Conservation (phyloP, 2,113 vertebrate species). For the Chaenocephalus aceratus region DNA sequence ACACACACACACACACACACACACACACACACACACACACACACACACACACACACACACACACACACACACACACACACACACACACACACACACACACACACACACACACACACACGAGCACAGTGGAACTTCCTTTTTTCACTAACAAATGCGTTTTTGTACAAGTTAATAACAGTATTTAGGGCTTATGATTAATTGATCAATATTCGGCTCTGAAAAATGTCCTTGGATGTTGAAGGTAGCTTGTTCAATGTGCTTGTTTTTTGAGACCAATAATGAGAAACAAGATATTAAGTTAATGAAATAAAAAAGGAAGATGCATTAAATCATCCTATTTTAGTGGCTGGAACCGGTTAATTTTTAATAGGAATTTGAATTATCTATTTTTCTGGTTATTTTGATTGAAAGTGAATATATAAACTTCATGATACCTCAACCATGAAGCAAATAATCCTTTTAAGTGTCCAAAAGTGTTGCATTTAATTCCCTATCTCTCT, state of each 20-base stretch:
- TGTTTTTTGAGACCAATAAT: background rate
- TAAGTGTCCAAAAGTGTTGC: background rate
- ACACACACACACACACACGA: conserved; percentile 9
- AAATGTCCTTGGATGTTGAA: background rate
- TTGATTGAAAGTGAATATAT: background rate
- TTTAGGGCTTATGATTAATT: background rate
- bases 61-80: conserved; percentile 8
- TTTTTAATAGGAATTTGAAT: too few species aligned
- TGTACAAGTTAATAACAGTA: too few species aligned
- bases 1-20: too few species aligned
- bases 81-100: background rate
- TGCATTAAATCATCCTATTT: background rate
- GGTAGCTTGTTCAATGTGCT: background rate
- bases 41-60: background rate
- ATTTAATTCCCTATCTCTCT: background rate
- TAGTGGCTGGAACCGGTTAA: background rate
- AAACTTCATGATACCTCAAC: background rate
- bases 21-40: conserved; percentile 31
- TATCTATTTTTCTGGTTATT: background rate
- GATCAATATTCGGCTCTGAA: background rate
- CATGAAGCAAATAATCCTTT: background rate
- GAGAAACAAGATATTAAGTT: background rate
- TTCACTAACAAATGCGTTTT: background rate
- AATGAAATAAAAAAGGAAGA: background rate
- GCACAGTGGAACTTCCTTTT: conserved; percentile 3